A percentile compares a stretch with the other conserved stretches of the same genome.
phyloP scores from a whole-genome alignment of 2,888 invertebrate species.

The Hipparchia sbordonii region DNA sequence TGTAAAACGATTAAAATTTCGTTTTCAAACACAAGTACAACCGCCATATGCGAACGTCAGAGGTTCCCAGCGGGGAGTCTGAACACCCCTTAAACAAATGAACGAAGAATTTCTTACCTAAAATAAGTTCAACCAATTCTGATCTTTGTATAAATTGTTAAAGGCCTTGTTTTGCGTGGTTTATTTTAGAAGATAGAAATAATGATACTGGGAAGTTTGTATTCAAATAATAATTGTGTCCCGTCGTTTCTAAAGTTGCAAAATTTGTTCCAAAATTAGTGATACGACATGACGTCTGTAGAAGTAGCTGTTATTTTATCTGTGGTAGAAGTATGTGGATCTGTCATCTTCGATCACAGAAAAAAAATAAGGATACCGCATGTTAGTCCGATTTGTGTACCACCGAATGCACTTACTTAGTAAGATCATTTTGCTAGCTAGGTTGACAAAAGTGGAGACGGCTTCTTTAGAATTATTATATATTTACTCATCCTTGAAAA shows the following conservation, averaged over 20 bases:
- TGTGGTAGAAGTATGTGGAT: too few species aligned
- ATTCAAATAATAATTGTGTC: constrained; percentile 55
- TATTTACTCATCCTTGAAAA: too few species aligned
- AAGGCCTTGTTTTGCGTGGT: constrained; percentile 7
- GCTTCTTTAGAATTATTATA: too few species aligned
- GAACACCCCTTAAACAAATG: constrained; percentile 45
- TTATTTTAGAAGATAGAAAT: neutral
- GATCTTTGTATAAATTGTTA: neutral
- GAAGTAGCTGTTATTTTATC: too few species aligned
- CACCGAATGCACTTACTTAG: too few species aligned
- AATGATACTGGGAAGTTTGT: constrained; percentile 10
- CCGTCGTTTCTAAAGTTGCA: constrained; percentile 64
- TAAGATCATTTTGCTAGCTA: too few species aligned
- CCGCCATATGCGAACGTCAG: constrained; percentile 64
- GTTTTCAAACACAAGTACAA: constrained; percentile 45
- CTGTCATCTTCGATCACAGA: neutral
- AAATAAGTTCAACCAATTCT: constrained; percentile 13
- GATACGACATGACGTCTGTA: constrained; percentile 39
- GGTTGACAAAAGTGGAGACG: too few species aligned
- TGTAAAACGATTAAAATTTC: constrained; percentile 47
- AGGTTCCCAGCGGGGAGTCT: constrained; percentile 53
- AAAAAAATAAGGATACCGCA: too few species aligned
- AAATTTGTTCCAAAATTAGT: constrained; percentile 53
- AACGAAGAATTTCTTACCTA: constrained; percentile 39
- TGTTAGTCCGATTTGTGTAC: too few species aligned